These are phyloP conservation scores for Schrankia costaestrigalis DNA, from an alignment of 2,888 invertebrate genomes.

Conservation along the genomic window DNA sequence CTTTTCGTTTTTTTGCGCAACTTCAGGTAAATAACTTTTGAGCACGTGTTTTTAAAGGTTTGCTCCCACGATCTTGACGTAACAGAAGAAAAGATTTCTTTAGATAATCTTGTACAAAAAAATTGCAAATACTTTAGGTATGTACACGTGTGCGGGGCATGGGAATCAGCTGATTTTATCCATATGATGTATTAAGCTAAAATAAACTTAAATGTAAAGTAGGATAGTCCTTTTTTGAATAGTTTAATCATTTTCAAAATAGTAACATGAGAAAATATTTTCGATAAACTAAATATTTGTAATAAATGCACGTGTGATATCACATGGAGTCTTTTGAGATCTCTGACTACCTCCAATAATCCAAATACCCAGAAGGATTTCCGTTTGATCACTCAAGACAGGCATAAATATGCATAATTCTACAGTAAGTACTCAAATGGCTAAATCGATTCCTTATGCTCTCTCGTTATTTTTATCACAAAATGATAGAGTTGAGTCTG, in stretches of 20 bases:
- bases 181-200: background rate
- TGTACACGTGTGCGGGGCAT: slow-evolving; percentile 59
- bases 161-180: slow-evolving; percentile 64
- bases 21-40: slow-evolving; percentile 49
- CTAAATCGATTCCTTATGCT: too few species aligned
- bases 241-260: too few species aligned
- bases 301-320: slow-evolving; percentile 26
- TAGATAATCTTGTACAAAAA: slow-evolving; percentile 47
- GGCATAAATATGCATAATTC: too few species aligned
- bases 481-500: too few species aligned
- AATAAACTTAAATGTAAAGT: background rate
- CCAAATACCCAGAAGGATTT: background rate
- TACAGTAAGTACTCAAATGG: too few species aligned
- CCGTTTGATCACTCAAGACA: background rate
- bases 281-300: slow-evolving; percentile 10
- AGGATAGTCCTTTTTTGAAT: background rate
- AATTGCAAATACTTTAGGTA: slow-evolving; percentile 53
- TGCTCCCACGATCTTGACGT: slow-evolving; percentile 66
- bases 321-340: background rate
- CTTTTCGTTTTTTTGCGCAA: slow-evolving; percentile 43
- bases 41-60: slow-evolving; percentile 51
- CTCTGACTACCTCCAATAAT: background rate
- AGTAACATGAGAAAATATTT: slow-evolving; percentile 19
- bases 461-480: too few species aligned
- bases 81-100: slow-evolving; percentile 52